phyloP scores from a whole-genome alignment of 2,888 invertebrate genomes.

The Cyclophora punctaria region DNA sequence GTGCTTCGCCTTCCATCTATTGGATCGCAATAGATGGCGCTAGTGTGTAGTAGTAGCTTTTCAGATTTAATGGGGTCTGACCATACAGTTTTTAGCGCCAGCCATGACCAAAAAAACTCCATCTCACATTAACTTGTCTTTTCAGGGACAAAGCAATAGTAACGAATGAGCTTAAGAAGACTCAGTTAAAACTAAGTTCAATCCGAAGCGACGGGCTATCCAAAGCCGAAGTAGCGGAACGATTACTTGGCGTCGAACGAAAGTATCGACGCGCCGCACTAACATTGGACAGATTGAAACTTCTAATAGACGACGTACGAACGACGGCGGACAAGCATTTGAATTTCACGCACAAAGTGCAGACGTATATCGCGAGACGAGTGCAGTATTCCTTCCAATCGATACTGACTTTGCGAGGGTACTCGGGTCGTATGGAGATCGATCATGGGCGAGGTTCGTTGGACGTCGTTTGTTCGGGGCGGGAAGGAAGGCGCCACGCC shows the following conservation, averaged over 20 bases:
- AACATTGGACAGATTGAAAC: slow-evolving; percentile 31
- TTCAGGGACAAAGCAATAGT: slow-evolving; percentile 51
- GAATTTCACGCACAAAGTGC: slow-evolving; percentile 51
- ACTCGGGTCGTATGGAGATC: slow-evolving; percentile 75
- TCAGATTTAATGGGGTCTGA: no score
- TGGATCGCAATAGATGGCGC: no score
- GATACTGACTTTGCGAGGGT: slow-evolving; percentile 72
- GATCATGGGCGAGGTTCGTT: slow-evolving; percentile 40
- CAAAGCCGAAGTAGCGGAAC: slow-evolving; percentile 46
- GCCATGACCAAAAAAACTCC: no score
- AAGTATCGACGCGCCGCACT: slow-evolving; percentile 36
- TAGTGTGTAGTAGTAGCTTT: no score
- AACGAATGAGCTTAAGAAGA: slow-evolving; percentile 54
- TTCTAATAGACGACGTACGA: slow-evolving; percentile 50
- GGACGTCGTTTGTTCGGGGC: slow-evolving; percentile 47
- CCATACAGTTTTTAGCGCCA: no score
- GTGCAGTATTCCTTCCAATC: slow-evolving; percentile 70
- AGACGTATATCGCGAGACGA: slow-evolving; percentile 56
- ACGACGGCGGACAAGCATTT: slow-evolving; percentile 47
- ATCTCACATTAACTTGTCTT: no score
- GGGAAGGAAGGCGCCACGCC: slow-evolving; percentile 30
- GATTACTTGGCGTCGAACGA: slow-evolving; percentile 37
- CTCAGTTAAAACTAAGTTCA: slow-evolving; percentile 51
- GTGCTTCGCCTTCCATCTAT: no score
- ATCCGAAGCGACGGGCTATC: slow-evolving; percentile 50